Evolutionary conservation across 2,113 vertebrate genomes (phyloP), one percentile per base, ranked within the genome.

Genomic region (Scomber japonicus): DNA sequence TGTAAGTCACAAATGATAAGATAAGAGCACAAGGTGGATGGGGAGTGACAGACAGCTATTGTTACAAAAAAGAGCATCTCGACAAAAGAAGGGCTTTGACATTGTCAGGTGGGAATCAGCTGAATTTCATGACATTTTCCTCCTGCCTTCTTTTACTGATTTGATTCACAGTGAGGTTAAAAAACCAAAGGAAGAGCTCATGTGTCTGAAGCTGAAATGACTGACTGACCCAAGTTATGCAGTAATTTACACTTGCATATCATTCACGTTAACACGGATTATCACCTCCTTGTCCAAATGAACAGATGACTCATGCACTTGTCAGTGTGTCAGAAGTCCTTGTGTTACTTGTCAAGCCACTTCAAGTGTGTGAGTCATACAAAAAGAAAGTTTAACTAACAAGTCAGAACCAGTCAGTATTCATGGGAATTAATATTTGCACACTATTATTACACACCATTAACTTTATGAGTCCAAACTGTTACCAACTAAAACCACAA

Each of bases 51-150:
- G 30, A 27, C 63, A 16, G 71, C 49, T 27, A 31, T 54, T 76
- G 70, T 80, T 59, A 21, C 7, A 40, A 40, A 40, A 40, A 40
- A 40, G 11, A 66, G 5, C 5, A 17, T 30, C 49, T 31, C 2
- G 16, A 68, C 59, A 77, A 79, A 88, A 71, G 55, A 63, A 75
- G 19, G 53, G 55, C 59, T 49, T 71, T 72, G 59, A 74, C 59
- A 14, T 2, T 10, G 40, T 57, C 62, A 54, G 70, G 11, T 53
- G 67, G 19, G 77, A 71, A 46, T 73, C 30, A 73, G 72, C 15
- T 76, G 55, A 54, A 40, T 74, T 66, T 64, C 65, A 85, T 59
- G 56, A 87, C 50, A 44, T 9, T 9, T 16, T 27, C 53, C 21
- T 16, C 21, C 5, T 73, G 24, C 24, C 19, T 44, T 31, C 50